Base-by-base conservation (phyloP, 2,888 invertebrate species). In the Diloba caeruleocephala region DNA sequence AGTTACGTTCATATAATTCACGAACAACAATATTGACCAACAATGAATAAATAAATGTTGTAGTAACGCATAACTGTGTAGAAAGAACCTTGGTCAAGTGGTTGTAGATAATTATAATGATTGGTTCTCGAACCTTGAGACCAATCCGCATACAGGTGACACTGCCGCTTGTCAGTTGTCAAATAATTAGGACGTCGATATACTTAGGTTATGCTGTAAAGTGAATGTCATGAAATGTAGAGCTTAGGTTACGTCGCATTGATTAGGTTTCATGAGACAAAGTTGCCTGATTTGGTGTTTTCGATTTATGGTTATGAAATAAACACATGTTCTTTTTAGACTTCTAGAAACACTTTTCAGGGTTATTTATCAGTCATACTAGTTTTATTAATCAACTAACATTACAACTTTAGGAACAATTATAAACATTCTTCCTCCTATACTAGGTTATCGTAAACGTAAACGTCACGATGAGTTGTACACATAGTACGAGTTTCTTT, bases 121-220 rank as follows among this genome's bases (percentile, higher is more conserved):
- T 45, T 56, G n/a, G 26, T 25, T 32, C 14, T 21, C 1, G 1
- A 44, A 38, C 71, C 64, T 72, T 67, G 53, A 48, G 42, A 41
- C 44, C 15, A 51, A 51, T 42, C 36, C 49, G 25, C 55, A n/a
- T n/a, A n/a, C n/a, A 61, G 50, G 61, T 65, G 71, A 55, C 49
- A 54, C 25, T 37, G 33, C 25, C 32, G 36, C 38, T 28, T 67
- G 53, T 61, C 41, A 61, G 17, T 14, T 61, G 61, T 61, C 62
- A 25, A 14, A 15, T 13, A 60, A 60, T 61, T 42, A 41, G 44
- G 26, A 31, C 23, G 12, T 5, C 10, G 19, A 33, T 33, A 33
- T 33, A 33, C 19, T 19, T 15, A 31, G 13, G 31, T 13, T 31
- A 9, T 32, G 17, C 17, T 19, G 19, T 12, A 3, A 19, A 34